These are phyloP conservation scores for Cyanoderma ruficeps DNA, from an alignment of 2,113 vertebrate genomes.

Conservation along the genomic window DNA sequence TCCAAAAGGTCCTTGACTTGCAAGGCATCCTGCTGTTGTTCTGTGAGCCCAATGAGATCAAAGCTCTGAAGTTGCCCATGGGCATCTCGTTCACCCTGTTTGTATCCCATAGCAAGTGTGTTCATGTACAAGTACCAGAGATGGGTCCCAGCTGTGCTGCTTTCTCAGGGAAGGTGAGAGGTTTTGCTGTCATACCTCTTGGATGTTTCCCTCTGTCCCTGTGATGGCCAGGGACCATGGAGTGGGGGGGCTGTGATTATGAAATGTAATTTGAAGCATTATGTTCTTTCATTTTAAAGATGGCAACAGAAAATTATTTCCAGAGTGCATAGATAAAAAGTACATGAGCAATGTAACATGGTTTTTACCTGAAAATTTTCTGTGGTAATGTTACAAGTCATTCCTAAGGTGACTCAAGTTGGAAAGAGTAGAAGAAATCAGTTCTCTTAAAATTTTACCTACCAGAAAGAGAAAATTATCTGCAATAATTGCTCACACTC, in stretches of 20 bases:
- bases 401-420: not conserved
- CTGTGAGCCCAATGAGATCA: not conserved
- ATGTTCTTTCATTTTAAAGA: not conserved
- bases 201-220: not conserved
- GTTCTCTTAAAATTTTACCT: not conserved
- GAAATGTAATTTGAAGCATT: not conserved
- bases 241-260: not conserved
- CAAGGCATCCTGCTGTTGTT: not conserved
- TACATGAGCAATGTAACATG: not conserved
- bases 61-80: not conserved
- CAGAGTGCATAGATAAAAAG: not conserved
- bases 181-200: not conserved
- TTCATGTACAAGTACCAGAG: not conserved
- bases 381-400: not conserved
- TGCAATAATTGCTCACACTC: not conserved
- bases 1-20: not conserved
- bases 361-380: not conserved
- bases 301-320: not conserved
- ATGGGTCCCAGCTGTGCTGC: not conserved
- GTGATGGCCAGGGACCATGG: not conserved
- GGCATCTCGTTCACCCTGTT: not conserved
- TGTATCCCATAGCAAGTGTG: fast-evolving
- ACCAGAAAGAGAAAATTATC: not conserved
- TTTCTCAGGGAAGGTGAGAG: not conserved
- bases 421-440: not conserved